Evolutionary conservation across 2,888 invertebrate genomes (phyloP).

Genomic region (Acanthosepion lycidas): DNA sequence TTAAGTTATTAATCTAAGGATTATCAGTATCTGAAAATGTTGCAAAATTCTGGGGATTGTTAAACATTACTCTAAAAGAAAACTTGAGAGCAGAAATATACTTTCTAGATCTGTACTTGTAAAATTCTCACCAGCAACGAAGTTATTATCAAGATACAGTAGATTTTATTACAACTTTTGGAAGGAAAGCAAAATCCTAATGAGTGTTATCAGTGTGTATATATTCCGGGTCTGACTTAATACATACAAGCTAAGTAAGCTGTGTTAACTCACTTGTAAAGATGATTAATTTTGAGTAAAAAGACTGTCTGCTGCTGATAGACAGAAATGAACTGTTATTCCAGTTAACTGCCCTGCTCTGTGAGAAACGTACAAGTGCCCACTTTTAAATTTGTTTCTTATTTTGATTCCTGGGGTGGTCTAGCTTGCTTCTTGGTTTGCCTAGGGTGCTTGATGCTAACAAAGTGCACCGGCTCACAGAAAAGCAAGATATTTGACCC

Average conservation of each 20-base stretch:
- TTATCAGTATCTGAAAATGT: too few species aligned
- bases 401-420: constrained; percentile 33
- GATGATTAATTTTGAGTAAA: constrained; percentile 22
- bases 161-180: not conserved
- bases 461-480: constrained; percentile 8
- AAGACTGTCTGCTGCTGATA: constrained; percentile 21
- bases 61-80: too few species aligned
- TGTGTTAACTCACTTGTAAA: constrained; percentile 21
- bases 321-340: not conserved
- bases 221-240: not conserved
- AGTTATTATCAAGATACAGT: not conserved
- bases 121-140: not conserved
- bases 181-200: not conserved
- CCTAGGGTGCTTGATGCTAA: not conserved
- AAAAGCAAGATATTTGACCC: constrained; percentile 21
- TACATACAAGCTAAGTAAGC: not conserved
- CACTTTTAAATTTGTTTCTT: not conserved
- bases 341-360: not conserved
- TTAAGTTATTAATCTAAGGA: too few species aligned
- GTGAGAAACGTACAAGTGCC: not conserved
- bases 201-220: not conserved
- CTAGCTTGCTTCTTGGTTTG: not conserved
- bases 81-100: too few species aligned
- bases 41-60: too few species aligned
- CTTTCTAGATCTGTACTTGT: not conserved